Base-by-base conservation (phyloP, 2,888 invertebrate genomes). In the Mythimna impura region DNA sequence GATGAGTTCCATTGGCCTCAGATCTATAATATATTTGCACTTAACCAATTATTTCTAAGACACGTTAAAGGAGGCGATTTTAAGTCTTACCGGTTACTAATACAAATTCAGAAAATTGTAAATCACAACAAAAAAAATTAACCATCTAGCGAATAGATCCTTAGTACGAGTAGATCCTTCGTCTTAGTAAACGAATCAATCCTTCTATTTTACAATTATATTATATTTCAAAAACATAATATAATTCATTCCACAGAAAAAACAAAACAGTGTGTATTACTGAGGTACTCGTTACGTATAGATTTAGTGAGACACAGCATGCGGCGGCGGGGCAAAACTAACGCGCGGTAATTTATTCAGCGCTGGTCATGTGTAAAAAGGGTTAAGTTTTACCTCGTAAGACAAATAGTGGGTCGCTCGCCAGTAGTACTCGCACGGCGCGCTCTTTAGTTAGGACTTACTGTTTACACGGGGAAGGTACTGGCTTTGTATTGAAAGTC, bases 331-430 rank as follows among this genome's bases (percentile, higher is more conserved):
- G 67, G 50, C 64, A 67, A 43, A 22, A 66, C 68, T 80, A 66
- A 80, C 52, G 52, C 36, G n/a, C 22, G 36, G 61, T 68, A 65
- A 74, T 78, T 25, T 68, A 68, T 78, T 74, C 47, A 65, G 68
- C 17, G 52, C 47, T 47, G 65, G 47, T 58, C 76, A 62, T 67
- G 68, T 65, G 30, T 36, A 62, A 66, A 74, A 76, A 68, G 47
- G 81, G 67, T 66, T 55, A 30, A 54, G 61, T 54, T 80, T 58
- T 61, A 66, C 17, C 50, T 43, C 20, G 20, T 17, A 54, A 68
- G 30, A 80, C n/a, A 65, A 52, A 68, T 54, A 36, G 67, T 52
- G 36, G 36, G 36, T 22, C n/a, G 14, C 54, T 80, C 43, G 60
- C 22, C 17, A 17, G 57, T n/a, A 7, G 12, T 30, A 30, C 54